Evolutionary conservation across 2,113 vertebrate genomes (phyloP).

Genomic region (Agapornis roseicollis): DNA sequence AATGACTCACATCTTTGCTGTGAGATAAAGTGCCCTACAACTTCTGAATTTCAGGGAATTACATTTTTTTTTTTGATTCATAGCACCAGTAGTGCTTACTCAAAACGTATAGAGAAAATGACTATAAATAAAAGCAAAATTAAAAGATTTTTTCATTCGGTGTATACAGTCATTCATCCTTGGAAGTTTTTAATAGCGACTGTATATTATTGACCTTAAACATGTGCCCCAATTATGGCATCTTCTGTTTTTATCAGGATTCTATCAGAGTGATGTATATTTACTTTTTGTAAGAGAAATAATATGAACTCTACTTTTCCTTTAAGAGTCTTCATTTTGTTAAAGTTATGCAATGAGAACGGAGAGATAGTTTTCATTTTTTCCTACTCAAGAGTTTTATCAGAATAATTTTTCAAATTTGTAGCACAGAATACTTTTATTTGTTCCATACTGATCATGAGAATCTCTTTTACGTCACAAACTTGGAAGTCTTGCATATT

Average conservation of each 20-base stretch:
- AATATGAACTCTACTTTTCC: not conserved
- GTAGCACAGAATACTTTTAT: not conserved
- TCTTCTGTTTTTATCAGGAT: not conserved
- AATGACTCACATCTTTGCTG: not conserved
- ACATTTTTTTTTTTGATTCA: not conserved
- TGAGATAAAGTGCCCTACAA: not conserved
- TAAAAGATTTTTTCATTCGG: not conserved
- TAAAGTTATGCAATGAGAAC: not conserved
- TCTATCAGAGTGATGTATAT: not conserved
- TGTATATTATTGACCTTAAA: not conserved
- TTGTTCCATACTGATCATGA: not conserved
- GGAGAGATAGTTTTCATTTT: not conserved
- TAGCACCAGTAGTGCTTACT: not conserved
- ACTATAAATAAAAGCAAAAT: not conserved
- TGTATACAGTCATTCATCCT: not conserved
- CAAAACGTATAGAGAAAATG: not conserved
- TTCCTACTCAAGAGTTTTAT: not conserved
- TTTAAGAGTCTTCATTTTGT: not conserved
- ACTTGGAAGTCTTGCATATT: not conserved
- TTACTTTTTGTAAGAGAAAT: not conserved
- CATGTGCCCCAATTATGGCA: not conserved
- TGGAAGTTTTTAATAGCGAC: not conserved
- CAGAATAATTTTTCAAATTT: not conserved
- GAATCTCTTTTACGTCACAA: not conserved
- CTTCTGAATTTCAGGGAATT: not conserved